Evolutionary conservation across 2,888 invertebrate genomes (phyloP).

Genomic region (Mimachlamys varia): DNA sequence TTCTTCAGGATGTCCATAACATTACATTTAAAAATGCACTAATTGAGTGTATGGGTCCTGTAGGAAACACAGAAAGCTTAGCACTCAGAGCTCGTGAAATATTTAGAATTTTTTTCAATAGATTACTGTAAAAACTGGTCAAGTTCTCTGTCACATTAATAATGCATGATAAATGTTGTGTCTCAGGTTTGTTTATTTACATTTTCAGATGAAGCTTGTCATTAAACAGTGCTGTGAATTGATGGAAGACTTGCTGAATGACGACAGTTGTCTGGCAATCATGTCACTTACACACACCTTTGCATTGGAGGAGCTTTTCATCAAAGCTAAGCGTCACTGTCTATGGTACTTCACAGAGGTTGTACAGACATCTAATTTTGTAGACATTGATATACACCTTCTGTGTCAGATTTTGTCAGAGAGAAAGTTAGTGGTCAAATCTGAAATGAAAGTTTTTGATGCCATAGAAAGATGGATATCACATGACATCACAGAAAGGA

Average conservation of each 20-base stretch:
- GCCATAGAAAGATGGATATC: slow-evolving; percentile 8
- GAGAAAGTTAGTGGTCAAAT: not conserved
- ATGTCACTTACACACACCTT: not conserved
- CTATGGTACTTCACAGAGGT: not conserved
- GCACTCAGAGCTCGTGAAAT: too few relatives aligned
- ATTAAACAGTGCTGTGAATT: not conserved
- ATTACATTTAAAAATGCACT: too few relatives aligned
- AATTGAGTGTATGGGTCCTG: too few relatives aligned
- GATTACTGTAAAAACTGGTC: too few relatives aligned
- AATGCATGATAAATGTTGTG: too few relatives aligned
- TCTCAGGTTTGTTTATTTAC: not conserved
- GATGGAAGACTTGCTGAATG: not conserved
- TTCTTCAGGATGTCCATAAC: too few relatives aligned
- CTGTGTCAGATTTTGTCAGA: not conserved
- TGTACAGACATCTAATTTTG: not conserved
- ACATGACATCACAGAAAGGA: not conserved
- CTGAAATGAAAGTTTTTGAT: slow-evolving; percentile 3
- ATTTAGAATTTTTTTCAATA: too few relatives aligned
- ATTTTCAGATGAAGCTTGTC: slow-evolving; percentile 4
- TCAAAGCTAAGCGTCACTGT: not conserved
- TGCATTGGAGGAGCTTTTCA: not conserved
- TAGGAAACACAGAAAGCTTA: too few relatives aligned
- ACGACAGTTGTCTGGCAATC: not conserved
- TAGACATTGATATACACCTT: not conserved
- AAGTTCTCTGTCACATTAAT: too few relatives aligned